These are phyloP conservation scores for Electrophaes corylata DNA, from an alignment of 2,888 invertebrate species.

Conservation along the genomic window DNA sequence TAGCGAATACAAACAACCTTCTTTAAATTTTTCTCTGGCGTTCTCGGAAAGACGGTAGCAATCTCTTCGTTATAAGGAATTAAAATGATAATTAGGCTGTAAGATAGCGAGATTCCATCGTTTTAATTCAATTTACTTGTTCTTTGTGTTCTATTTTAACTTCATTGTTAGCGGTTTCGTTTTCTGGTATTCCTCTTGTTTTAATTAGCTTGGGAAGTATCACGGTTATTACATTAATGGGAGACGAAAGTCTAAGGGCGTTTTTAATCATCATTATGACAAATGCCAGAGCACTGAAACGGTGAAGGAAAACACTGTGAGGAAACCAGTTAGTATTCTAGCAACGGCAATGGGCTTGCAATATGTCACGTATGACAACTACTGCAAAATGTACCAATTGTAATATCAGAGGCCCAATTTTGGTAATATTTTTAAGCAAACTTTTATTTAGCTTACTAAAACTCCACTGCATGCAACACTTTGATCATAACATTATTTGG, in stretches of 20 bases:
- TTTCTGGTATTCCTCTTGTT: slow-evolving; percentile 37
- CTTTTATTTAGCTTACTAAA: not conserved
- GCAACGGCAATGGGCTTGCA: no score
- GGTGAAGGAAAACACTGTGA: no score
- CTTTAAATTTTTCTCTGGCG: slow-evolving; percentile 50
- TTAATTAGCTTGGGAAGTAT: slow-evolving; percentile 37
- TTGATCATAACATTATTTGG: not conserved
- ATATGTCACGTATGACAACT: no score
- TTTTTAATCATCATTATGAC: not conserved
- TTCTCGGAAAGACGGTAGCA: slow-evolving; percentile 65
- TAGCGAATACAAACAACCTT: slow-evolving; percentile 52
- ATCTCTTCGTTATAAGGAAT: slow-evolving; percentile 60
- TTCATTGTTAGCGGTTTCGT: slow-evolving; percentile 43
- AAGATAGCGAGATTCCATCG: slow-evolving; percentile 53
- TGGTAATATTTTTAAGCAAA: no score
- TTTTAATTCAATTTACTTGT: slow-evolving; percentile 49
- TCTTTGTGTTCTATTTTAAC: slow-evolving; percentile 45
- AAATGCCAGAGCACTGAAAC: no score
- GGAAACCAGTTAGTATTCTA: no score
- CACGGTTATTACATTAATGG: slow-evolving; percentile 33
- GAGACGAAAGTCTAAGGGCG: not conserved
- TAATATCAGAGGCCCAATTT: no score
- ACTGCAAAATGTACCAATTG: no score
- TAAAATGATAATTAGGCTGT: slow-evolving; percentile 68
- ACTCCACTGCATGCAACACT: no score